Conservation (phyloP, 2,888 invertebrate genomes). For the Sarcophaga caerulescens region DNA sequence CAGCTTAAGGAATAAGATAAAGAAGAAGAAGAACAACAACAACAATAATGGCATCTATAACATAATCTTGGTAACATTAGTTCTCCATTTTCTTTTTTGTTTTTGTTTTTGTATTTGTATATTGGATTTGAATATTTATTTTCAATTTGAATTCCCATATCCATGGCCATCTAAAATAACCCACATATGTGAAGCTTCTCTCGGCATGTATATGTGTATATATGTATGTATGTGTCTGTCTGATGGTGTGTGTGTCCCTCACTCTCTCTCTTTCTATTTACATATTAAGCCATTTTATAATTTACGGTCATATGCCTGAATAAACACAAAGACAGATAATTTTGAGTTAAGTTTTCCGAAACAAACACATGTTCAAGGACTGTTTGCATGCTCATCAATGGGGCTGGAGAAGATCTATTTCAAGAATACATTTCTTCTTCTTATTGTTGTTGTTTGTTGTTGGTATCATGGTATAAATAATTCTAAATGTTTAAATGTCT, state of each 20-base stretch:
- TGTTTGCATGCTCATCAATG: slow-evolving; percentile 15
- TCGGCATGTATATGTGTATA: background rate
- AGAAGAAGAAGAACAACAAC: background rate
- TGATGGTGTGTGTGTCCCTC: background rate
- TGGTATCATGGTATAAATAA: background rate
- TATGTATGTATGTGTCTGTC: background rate
- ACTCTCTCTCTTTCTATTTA: slow-evolving; percentile 56
- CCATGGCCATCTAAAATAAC: background rate
- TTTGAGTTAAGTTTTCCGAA: slow-evolving; percentile 49
- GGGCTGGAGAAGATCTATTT: background rate
- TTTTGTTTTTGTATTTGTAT: background rate
- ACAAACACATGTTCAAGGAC: slow-evolving; percentile 45
- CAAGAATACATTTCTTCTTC: background rate
- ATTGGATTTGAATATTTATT: slow-evolving; percentile 3
- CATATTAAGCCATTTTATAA: slow-evolving; percentile 72
- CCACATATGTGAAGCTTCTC: background rate
- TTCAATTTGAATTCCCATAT: background rate
- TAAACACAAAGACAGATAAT: slow-evolving; percentile 68
- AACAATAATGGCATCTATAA: background rate
- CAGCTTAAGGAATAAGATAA: slow-evolving; percentile 8
- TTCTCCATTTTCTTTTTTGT: slow-evolving; percentile 7
- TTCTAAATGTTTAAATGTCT: slow-evolving; percentile 13
- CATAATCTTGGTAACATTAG: slow-evolving; percentile 11
- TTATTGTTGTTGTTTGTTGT: slow-evolving; percentile 13
- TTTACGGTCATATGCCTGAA: slow-evolving; percentile 71